Evolutionary conservation across 2,888 invertebrate species (phyloP).

Genomic region (Meiosimyza platycephala): DNA sequence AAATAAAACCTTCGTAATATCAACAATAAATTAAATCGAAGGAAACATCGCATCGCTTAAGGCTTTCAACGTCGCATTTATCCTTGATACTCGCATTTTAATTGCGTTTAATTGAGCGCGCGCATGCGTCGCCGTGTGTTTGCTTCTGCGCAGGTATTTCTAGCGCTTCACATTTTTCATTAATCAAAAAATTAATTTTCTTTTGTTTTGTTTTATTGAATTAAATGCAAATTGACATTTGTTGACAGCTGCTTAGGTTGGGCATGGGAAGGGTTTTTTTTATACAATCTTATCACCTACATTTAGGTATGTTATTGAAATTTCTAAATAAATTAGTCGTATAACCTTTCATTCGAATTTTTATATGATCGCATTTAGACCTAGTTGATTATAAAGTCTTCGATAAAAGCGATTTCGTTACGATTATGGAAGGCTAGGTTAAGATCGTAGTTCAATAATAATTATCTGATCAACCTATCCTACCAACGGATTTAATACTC

Average conservation of each 20-base stretch:
- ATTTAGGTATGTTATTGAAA: background rate
- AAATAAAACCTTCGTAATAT: background rate
- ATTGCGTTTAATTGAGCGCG: constrained; percentile 16
- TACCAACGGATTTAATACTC: too few relatives aligned
- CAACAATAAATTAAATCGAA: background rate
- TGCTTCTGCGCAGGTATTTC: constrained; percentile 18
- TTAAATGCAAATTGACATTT: constrained; percentile 17
- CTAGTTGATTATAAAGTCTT: background rate
- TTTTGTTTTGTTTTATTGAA: background rate
- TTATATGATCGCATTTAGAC: too few relatives aligned
- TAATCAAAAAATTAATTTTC: too few relatives aligned
- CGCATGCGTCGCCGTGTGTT: constrained; percentile 2
- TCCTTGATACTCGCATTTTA: background rate
- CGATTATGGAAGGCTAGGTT: too few relatives aligned
- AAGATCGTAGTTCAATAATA: too few relatives aligned
- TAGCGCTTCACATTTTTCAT: background rate
- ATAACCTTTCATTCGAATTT: background rate
- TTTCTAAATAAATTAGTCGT: background rate
- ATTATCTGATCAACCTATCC: too few relatives aligned
- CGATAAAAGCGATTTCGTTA: background rate
- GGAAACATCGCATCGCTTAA: background rate
- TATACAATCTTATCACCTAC: background rate
- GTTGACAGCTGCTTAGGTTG: background rate
- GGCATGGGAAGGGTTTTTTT: background rate
- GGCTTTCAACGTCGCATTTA: background rate